Percentiles rank a stretch among this genome's conserved stretches.
Conservation (phyloP, 2,113 vertebrate species). For the Melanotaenia duboulayi region DNA sequence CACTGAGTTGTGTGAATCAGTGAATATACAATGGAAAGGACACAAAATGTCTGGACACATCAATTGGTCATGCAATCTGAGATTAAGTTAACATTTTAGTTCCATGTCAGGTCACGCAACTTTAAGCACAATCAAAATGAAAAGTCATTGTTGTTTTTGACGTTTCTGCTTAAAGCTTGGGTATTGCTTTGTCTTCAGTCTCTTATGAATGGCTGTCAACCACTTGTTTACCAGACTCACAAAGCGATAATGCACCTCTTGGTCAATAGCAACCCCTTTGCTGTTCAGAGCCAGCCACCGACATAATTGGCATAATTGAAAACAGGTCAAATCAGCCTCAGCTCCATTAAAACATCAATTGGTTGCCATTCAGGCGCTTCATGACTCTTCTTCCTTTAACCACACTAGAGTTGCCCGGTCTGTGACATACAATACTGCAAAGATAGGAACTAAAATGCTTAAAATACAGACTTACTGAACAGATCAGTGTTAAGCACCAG, state of each 20-base stretch:
- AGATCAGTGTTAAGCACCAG: background rate
- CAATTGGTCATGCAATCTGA: no score
- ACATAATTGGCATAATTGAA: slow-evolving; percentile 52
- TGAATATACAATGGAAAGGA: background rate
- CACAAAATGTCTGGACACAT: background rate
- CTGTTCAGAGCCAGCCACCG: slow-evolving; percentile 7
- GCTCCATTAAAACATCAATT: slow-evolving; percentile 64
- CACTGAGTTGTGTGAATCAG: background rate
- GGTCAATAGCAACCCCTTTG: slow-evolving; percentile 26
- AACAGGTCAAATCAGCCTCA: slow-evolving; percentile 43
- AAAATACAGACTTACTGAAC: background rate
- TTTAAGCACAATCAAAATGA: background rate
- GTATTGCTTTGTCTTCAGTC: background rate
- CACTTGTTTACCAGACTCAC: slow-evolving; percentile 28
- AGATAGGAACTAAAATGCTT: background rate
- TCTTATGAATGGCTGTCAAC: background rate
- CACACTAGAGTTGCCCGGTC: background rate
- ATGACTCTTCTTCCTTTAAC: slow-evolving; percentile 10
- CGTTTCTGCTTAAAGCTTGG: background rate
- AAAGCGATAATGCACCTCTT: slow-evolving; percentile 9
- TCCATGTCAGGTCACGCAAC: background rate
- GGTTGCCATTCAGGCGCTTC: background rate
- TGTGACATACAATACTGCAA: background rate
- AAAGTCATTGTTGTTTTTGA: background rate
- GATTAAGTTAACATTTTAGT: background rate